Percentiles rank a stretch among this genome's conserved stretches.
phyloP scores from a whole-genome alignment of 2,113 vertebrate genomes.

The Tauraco erythrolophus region DNA sequence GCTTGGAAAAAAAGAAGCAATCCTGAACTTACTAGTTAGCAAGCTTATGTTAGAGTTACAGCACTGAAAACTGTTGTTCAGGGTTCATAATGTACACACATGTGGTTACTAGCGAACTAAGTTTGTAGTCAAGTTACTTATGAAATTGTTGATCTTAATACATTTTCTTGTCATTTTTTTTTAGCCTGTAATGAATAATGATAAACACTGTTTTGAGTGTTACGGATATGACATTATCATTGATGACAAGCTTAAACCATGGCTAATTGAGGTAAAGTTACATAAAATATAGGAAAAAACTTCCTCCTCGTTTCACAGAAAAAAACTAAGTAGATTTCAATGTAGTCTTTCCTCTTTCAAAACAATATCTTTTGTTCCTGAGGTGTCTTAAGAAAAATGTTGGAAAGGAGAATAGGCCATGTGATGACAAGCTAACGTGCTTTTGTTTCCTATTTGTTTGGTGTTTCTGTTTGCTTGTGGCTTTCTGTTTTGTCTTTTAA shows the following conservation, averaged over 20 bases:
- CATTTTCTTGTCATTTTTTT: not conserved
- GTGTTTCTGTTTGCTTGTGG: not conserved
- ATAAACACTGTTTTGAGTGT: conserved; percentile 99
- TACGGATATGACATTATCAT: conserved; percentile 99
- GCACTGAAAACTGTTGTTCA: not conserved
- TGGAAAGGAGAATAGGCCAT: not conserved
- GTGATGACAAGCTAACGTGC: not conserved
- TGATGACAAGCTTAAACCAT: conserved; percentile 95
- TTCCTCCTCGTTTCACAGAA: not conserved
- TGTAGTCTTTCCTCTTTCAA: not conserved
- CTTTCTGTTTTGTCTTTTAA: not conserved
- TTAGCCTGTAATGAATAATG: conserved; percentile 97
- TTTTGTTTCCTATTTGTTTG: not conserved
- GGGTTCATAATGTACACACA: not conserved
- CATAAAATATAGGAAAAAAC: not conserved
- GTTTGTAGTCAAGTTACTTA: not conserved
- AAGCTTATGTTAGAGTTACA: not conserved
- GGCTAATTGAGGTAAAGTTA: conserved; percentile 93
- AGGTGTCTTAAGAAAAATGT: not conserved
- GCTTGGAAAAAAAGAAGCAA: not conserved
- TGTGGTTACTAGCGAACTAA: not conserved
- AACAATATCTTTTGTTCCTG: not conserved
- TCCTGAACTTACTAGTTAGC: not conserved
- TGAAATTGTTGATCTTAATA: not conserved
- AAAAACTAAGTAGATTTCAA: not conserved